Percentiles rank a stretch among this genome's conserved stretches.
phyloP scores from a whole-genome alignment of 1,140 invertebrate species.

The Euwallacea similis region DNA sequence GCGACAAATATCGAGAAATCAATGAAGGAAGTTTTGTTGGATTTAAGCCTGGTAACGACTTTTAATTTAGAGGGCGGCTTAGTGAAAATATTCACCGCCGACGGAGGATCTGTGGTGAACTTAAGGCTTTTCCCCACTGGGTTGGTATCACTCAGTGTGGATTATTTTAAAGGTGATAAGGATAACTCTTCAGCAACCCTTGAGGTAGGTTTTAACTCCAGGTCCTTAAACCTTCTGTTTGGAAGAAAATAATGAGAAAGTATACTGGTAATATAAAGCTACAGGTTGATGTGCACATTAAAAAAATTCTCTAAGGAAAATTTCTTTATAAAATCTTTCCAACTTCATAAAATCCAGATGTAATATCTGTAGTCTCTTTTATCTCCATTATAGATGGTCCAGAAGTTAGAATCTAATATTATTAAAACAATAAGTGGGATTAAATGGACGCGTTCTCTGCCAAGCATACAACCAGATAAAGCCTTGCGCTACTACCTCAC shows the following conservation, averaged over 20 bases:
- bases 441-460: slow-evolving; percentile 9
- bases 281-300: too few relatives aligned
- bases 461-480: slow-evolving; percentile 7
- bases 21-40: slow-evolving; percentile 67
- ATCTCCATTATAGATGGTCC: background rate
- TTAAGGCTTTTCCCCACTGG: slow-evolving; percentile 72
- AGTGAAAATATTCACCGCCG: slow-evolving; percentile 68
- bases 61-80: slow-evolving; percentile 65
- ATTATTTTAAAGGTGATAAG: slow-evolving; percentile 61
- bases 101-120: slow-evolving; percentile 68
- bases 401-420: slow-evolving; percentile 2
- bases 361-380: background rate
- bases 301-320: background rate
- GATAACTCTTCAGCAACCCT: too few relatives aligned
- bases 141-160: slow-evolving; percentile 76
- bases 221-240: too few relatives aligned
- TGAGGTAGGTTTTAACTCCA: too few relatives aligned
- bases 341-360: background rate
- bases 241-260: too few relatives aligned
- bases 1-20: slow-evolving; percentile 68
- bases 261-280: too few relatives aligned
- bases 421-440: background rate
- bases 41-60: slow-evolving; percentile 63
- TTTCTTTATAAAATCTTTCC: too few relatives aligned
- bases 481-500: slow-evolving; percentile 3